Evolutionary conservation across 2,888 invertebrate species (phyloP).

Genomic region (Zhengitettix transpicula): DNA sequence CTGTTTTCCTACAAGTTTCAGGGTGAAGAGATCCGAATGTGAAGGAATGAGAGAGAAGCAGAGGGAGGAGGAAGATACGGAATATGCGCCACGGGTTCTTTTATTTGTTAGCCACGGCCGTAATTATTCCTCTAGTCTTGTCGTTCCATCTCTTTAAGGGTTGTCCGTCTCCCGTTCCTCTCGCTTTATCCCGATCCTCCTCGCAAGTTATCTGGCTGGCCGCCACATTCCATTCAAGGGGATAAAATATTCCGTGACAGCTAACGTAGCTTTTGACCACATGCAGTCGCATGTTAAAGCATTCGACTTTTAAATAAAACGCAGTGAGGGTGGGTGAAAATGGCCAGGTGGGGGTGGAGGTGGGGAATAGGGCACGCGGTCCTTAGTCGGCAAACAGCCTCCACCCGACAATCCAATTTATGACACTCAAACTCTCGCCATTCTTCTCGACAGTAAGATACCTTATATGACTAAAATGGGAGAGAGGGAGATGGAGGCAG

Average conservation of each 20-base stretch:
- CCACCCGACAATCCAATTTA: too few relatives aligned
- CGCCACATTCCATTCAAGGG: neutral
- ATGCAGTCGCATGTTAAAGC: constrained; percentile 5
- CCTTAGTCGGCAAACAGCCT: too few relatives aligned
- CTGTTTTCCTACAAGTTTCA: too few relatives aligned
- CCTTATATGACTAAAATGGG: too few relatives aligned
- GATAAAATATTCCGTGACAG: constrained; percentile 7
- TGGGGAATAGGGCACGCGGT: too few relatives aligned
- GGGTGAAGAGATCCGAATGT: neutral
- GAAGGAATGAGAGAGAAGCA: neutral
- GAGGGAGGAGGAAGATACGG: neutral
- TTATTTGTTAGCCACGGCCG: constrained; percentile 6
- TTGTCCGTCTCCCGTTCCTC: neutral
- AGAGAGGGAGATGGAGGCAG: too few relatives aligned
- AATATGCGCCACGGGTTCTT: neutral
- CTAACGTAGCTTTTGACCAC: constrained; percentile 4
- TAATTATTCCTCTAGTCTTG: constrained; percentile 8
- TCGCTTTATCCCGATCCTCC: constrained; percentile 2
- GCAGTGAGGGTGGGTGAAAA: neutral
- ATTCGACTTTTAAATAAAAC: constrained; percentile 6
- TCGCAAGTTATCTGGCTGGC: neutral
- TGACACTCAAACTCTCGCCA: too few relatives aligned
- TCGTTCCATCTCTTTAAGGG: constrained; percentile 7
- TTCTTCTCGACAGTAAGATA: too few relatives aligned
- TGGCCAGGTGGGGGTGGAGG: too few relatives aligned